Base-by-base conservation (phyloP, 2,797 vertebrate genomes). In the Sternotherus odoratus region DNA sequence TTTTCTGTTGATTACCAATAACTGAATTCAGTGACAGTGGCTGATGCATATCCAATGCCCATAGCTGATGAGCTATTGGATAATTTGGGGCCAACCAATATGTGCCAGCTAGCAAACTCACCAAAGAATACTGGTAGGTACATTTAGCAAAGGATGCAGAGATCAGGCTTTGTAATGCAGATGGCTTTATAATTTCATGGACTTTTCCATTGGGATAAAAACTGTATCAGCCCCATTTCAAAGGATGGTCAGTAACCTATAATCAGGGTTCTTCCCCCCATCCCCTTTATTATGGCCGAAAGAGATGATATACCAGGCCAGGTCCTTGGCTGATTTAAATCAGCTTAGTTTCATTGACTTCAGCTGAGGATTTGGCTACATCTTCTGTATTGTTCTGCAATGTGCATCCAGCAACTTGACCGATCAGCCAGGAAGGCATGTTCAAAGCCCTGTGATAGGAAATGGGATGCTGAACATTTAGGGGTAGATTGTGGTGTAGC, bases 1-100 rank as follows among this genome's bases (percentile, higher is more conserved):
- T 93, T 92, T 90, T 85, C 74, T 83, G 28, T 69, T 86, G 77
- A n/a, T 83, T 89, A 49, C 30, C 53, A 63, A 46, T 78, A 89
- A 49, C 17, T 77, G 84, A 91, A 86, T n/a, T 50, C 43, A 77
- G 19, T 39, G 53, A 51, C 39, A 92, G 48, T 33, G 39, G 48
- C 6, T 6, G 83, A 79, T 77, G 43, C 8, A 3, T 8, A 48
- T 9, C 46, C 3, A 8, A 39, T 33, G 78, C 8, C 39, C 13
- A 10, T 43, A 49, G 74, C 26, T 85, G 43, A 77, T 83, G 43
- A 66, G 2, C 50, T 28, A 8, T 0, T 15, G 50, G 69, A 43
- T 79, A 49, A 50, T 28, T n/a, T 46, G 16, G 8, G 49, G 15
- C 10, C 81, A 89, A 46, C 5, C 80, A 4, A 2, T 10, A 12